phyloP scores from a whole-genome alignment of 2,797 vertebrate species.

The Coilia nasus region DNA sequence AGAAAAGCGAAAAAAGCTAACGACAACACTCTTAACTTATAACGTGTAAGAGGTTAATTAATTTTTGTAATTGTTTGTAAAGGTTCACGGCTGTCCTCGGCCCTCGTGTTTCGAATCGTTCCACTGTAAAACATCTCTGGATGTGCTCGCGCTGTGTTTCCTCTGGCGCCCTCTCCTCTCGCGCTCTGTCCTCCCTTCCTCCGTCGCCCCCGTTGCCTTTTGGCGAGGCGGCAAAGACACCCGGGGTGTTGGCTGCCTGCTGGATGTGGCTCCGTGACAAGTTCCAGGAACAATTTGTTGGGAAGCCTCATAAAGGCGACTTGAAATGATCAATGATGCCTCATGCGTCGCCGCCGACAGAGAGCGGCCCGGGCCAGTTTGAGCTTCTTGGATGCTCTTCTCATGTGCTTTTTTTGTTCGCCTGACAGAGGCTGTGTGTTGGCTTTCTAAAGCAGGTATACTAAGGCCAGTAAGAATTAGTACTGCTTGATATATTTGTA shows the following conservation, averaged over 20 bases:
- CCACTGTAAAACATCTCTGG: neutral
- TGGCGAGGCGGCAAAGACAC: constrained; percentile 56
- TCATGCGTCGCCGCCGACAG: constrained; percentile 62
- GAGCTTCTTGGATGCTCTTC: constrained; percentile 9
- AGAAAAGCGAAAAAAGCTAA: neutral
- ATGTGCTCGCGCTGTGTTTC: constrained; percentile 31
- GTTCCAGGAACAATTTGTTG: constrained; percentile 62
- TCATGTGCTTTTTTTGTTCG: neutral
- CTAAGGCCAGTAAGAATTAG: neutral
- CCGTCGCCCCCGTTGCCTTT: constrained; percentile 43
- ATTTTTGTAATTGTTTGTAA: neutral
- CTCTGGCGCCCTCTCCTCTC: neutral
- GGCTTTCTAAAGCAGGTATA: neutral
- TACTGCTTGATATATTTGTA: neutral
- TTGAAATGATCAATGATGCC: constrained; percentile 63
- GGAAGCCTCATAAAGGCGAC: constrained; percentile 52
- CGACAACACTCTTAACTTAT: neutral
- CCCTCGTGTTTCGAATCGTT: neutral
- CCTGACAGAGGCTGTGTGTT: neutral
- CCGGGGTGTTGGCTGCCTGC: constrained; percentile 55
- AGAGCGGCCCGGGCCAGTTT: constrained; percentile 36
- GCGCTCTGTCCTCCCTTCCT: constrained; percentile 43
- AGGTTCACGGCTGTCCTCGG: neutral
- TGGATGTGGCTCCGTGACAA: constrained; percentile 54
- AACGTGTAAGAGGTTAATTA: neutral